These are phyloP conservation scores for Oenanthe oenanthe DNA, from an alignment of 2,113 vertebrate species.

Conservation along the genomic window DNA sequence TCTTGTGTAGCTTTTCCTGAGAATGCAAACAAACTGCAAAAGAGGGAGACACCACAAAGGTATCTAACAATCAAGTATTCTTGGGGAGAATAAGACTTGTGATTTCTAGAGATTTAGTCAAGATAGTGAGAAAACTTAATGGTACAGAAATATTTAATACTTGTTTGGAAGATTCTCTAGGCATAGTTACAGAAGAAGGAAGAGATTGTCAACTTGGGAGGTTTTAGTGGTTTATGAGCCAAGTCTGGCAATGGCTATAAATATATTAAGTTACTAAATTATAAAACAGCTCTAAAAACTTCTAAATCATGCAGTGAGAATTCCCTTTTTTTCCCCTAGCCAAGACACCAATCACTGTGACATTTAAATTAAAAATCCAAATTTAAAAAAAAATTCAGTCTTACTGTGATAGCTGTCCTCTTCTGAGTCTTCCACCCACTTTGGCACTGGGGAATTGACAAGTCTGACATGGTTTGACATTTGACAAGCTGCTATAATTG, in stretches of 20 bases:
- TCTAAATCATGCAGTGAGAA: not conserved
- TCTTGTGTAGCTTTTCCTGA: not conserved
- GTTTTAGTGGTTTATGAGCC: not conserved
- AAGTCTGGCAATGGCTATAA: not conserved
- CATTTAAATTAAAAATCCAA: not conserved
- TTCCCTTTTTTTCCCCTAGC: accelerated
- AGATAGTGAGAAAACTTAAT: not conserved
- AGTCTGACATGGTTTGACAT: not conserved
- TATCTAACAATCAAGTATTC: not conserved
- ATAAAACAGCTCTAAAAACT: not conserved
- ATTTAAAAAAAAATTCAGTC: not conserved
- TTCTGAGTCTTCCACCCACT: not conserved
- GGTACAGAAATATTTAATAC: not conserved
- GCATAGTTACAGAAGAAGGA: not conserved
- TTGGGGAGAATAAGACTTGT: not conserved
- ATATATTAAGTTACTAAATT: not conserved
- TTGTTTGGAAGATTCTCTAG: not conserved
- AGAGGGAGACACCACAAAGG: not conserved
- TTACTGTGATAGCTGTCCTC: not conserved
- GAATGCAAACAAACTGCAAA: not conserved
- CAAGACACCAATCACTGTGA: not conserved
- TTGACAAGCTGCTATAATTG: not conserved
- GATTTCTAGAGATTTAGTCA: not conserved
- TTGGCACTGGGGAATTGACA: not conserved
- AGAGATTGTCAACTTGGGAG: not conserved